phyloP scores from a whole-genome alignment of 2,113 vertebrate species.

The Anarrhichthys ocellatus region DNA sequence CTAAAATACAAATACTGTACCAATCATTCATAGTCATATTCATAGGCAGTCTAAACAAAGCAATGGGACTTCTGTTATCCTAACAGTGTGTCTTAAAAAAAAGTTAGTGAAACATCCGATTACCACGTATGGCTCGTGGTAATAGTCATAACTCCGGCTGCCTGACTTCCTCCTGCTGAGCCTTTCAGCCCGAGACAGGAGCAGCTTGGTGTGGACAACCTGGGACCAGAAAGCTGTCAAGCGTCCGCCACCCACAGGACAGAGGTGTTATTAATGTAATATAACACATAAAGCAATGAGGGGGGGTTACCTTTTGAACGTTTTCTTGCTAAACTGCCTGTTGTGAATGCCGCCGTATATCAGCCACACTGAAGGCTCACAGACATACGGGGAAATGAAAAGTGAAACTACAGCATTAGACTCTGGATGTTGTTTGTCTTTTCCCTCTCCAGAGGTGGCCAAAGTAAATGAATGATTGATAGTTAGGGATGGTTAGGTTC shows the following conservation, averaged over 20 bases:
- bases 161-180: slow-evolving; percentile 60
- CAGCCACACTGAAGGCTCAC: slow-evolving; percentile 13
- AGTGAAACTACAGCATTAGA: slow-evolving; percentile 25
- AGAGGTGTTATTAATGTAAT: slow-evolving; percentile 79
- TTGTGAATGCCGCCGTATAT: slow-evolving; percentile 37
- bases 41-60: neutral
- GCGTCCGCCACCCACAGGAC: slow-evolving; percentile 66
- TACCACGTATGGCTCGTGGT: slow-evolving; percentile 26
- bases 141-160: slow-evolving; percentile 62
- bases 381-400: slow-evolving; percentile 33
- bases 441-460: slow-evolving; percentile 24
- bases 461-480: slow-evolving; percentile 58
- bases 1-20: neutral
- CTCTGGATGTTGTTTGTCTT: slow-evolving; percentile 39
- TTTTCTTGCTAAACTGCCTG: slow-evolving; percentile 49
- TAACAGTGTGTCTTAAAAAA: neutral
- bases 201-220: slow-evolving; percentile 62
- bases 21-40: neutral
- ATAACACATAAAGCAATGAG: slow-evolving; percentile 67
- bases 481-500: slow-evolving; percentile 22
- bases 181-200: slow-evolving; percentile 59
- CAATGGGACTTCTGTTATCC: neutral
- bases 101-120: slow-evolving; percentile 24
- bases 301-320: slow-evolving; percentile 57
- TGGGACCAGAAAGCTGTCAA: slow-evolving; percentile 65